phyloP scores from a whole-genome alignment of 2,797 vertebrate species.

The Enteromius thamalakanensis region DNA sequence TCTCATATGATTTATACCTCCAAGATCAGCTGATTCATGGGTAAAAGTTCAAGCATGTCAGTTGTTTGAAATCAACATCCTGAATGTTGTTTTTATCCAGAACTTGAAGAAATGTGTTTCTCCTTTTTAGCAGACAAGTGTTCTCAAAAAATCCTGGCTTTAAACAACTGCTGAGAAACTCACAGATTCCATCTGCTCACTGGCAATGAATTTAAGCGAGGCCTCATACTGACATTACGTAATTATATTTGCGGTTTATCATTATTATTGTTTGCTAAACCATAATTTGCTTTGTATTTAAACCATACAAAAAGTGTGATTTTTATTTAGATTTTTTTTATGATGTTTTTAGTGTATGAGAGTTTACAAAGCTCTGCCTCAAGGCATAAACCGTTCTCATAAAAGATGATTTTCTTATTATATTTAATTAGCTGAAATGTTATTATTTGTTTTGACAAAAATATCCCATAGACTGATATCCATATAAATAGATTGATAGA shows the following conservation, averaged over 20 bases:
- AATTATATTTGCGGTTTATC: constrained; percentile 47
- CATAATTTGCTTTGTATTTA: constrained; percentile 46
- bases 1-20: constrained; percentile 43
- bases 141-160: constrained; percentile 41
- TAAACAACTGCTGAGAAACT: constrained; percentile 52
- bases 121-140: constrained; percentile 38
- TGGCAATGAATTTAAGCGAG: constrained; percentile 49
- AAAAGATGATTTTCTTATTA: neutral
- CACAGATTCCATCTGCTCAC: constrained; percentile 62
- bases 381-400: neutral
- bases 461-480: neutral
- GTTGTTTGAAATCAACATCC: constrained; percentile 65
- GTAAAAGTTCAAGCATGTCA: constrained; percentile 45
- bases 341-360: neutral
- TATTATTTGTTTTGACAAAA: neutral
- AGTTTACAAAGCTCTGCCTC: neutral
- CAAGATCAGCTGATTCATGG: constrained; percentile 3
- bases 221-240: constrained; percentile 54
- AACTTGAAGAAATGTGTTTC: constrained; percentile 35
- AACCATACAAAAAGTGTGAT: constrained; percentile 20
- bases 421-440: neutral
- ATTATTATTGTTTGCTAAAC: constrained; percentile 49
- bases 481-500: neutral
- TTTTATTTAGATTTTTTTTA: neutral
- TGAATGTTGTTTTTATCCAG: constrained; percentile 6